Percentiles rank a stretch among this genome's conserved stretches.
These are phyloP conservation scores for Lordiphosa fenestrarum DNA, from an alignment of 2,888 invertebrate species.

Conservation along the genomic window DNA sequence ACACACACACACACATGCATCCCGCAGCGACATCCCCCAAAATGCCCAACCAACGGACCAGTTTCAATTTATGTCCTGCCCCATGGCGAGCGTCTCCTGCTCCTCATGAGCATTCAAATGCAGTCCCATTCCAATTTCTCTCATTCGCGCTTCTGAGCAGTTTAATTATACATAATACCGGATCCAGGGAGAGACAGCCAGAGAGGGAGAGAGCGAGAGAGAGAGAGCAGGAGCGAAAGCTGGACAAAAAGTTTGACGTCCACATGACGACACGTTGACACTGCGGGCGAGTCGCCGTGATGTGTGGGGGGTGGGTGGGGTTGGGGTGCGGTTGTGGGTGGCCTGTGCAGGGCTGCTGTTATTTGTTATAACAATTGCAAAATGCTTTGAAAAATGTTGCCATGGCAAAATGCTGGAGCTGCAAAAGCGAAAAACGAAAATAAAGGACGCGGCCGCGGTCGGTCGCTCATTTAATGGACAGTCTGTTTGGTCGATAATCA, in stretches of 20 bases:
- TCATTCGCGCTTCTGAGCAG: conserved; percentile 31
- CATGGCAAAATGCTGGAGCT: conserved; percentile 44
- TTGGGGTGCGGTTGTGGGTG: neutral
- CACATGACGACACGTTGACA: conserved; percentile 66
- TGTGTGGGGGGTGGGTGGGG: neutral
- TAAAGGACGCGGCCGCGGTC: conserved; percentile 52
- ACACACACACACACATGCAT: neutral
- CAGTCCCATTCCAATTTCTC: conserved; percentile 5
- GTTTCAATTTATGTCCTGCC: conserved; percentile 44
- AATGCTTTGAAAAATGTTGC: conserved; percentile 40
- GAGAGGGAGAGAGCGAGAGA: neutral
- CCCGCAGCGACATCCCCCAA: conserved; percentile 15
- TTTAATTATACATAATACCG: conserved; percentile 45
- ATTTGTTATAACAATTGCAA: conserved; percentile 70
- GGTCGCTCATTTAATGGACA: conserved; percentile 74
- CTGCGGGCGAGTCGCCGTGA: conserved; percentile 20
- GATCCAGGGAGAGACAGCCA: neutral
- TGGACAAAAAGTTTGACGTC: conserved; percentile 71
- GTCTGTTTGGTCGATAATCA: conserved; percentile 78
- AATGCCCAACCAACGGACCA: conserved; percentile 18
- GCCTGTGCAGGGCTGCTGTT: conserved; percentile 39
- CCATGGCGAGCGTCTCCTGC: conserved; percentile 13
- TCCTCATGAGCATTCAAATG: conserved; percentile 17
- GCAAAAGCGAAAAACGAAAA: conserved; percentile 45
- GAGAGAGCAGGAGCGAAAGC: conserved; percentile 22